These are phyloP conservation scores for human (Homo sapiens) DNA, from an alignment of 2,113 vertebrate genomes.

Conservation along the genomic window GRCh38 chr2:241706001-241706500, in stretches of 20 bases:
- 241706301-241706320: background rate
- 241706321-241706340: background rate
- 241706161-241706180: background rate
- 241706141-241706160: background rate
- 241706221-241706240: fast-evolving
- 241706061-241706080: background rate
- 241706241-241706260: background rate
- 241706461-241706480: no score
- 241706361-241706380: no score
- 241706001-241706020: background rate
- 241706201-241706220: background rate
- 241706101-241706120: background rate
- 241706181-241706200: background rate
- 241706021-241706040: background rate
- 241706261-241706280: background rate
- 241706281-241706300: background rate
- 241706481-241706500: no score
- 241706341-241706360: background rate
- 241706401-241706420: no score
- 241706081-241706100: no score
- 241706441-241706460: no score
- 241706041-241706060: background rate
- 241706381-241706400: no score
- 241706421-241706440: no score
- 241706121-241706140: background rate